Evolutionary conservation across 2,888 invertebrate species (phyloP).

Genomic region (Linnaemya tessellans): DNA sequence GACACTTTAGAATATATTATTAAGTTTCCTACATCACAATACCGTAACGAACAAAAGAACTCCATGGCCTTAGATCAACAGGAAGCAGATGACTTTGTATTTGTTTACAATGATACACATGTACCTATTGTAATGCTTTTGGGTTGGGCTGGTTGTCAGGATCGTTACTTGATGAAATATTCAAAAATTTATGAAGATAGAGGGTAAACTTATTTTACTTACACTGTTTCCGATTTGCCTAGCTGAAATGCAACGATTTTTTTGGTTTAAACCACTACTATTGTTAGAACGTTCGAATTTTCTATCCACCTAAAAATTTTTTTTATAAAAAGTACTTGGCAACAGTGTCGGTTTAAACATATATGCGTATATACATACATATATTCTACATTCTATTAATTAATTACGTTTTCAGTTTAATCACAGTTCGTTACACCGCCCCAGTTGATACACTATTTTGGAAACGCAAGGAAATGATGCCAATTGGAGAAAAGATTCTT

Average conservation of each 20-base stretch:
- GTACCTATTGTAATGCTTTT: conserved; percentile 89
- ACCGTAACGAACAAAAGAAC: conserved; percentile 76
- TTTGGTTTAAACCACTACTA: too few relatives aligned
- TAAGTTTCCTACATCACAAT: conserved; percentile 85
- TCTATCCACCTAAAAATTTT: too few relatives aligned
- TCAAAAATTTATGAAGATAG: conserved; percentile 90
- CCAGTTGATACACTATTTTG: conserved; percentile 88
- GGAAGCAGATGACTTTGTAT: conserved; percentile 84
- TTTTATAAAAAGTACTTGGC: not conserved
- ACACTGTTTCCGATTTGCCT: not conserved
- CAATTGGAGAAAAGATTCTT: conserved; percentile 87
- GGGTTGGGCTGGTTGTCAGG: conserved; percentile 92
- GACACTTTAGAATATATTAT: conserved; percentile 87
- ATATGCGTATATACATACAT: not conserved
- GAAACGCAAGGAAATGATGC: conserved; percentile 85
- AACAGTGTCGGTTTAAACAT: not conserved
- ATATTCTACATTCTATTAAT: not conserved
- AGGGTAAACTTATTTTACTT: conserved; percentile 85
- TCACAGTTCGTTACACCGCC: conserved; percentile 88
- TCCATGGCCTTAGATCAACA: conserved; percentile 70
- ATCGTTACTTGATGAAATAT: conserved; percentile 90
- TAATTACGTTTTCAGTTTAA: conserved; percentile 85
- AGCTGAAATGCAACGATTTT: not conserved
- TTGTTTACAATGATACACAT: conserved; percentile 86
- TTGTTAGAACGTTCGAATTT: too few relatives aligned